Conservation (phyloP, 1,140 invertebrate genomes). For the Probaryconus sp. region DNA sequence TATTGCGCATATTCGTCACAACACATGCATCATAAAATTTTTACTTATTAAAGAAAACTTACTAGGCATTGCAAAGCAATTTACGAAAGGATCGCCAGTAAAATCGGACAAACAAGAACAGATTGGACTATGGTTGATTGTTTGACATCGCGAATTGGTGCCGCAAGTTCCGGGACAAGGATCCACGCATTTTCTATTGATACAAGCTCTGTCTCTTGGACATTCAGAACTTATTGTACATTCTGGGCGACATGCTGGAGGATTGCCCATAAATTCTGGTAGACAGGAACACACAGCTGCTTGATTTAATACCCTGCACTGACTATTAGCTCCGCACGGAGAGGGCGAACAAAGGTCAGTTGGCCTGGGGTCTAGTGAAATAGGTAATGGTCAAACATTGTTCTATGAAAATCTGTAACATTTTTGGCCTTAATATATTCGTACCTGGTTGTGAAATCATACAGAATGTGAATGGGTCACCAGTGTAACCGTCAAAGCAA, state of each 20-base stretch:
- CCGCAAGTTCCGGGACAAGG: conserved; percentile 85
- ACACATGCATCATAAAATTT: too few relatives aligned
- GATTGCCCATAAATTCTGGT: conserved; percentile 70
- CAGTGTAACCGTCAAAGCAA: conserved; percentile 76
- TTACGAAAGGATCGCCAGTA: conserved; percentile 85
- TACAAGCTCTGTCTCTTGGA: conserved; percentile 81
- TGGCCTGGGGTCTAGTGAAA: not conserved
- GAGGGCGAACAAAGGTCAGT: conserved; percentile 77
- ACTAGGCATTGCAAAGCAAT: conserved; percentile 80
- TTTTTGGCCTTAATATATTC: conserved; percentile 21
- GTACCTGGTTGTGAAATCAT: conserved; percentile 57
- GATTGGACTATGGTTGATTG: conserved; percentile 86
- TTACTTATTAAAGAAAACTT: too few relatives aligned
- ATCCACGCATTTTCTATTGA: conserved; percentile 83
- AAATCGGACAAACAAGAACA: conserved; percentile 85
- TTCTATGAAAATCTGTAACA: conserved; percentile 54
- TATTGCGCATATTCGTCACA: too few relatives aligned
- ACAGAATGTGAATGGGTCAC: conserved; percentile 76
- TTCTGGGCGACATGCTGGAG: conserved; percentile 72
- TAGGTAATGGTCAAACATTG: not conserved
- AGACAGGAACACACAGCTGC: conserved; percentile 86
- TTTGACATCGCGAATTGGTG: conserved; percentile 81
- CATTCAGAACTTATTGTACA: conserved; percentile 84
- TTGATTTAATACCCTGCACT: conserved; percentile 78
- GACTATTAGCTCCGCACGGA: conserved; percentile 81